Evolutionary conservation across 2,888 invertebrate species (phyloP).

Genomic region (Cryptophagus acutangulus): DNA sequence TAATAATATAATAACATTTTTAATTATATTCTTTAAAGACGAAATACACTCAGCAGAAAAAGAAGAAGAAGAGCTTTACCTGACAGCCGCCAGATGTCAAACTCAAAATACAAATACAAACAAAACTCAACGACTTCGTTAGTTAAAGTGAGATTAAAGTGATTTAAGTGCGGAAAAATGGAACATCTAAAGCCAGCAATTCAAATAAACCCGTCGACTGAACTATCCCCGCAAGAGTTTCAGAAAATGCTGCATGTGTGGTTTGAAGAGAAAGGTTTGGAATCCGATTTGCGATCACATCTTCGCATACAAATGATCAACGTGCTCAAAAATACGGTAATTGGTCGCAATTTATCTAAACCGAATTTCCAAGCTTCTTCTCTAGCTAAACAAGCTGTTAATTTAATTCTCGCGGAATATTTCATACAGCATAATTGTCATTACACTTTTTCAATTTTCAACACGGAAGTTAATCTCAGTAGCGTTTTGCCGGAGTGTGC

Average conservation of each 20-base stretch:
- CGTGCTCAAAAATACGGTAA: constrained; percentile 51
- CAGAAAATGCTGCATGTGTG: constrained; percentile 54
- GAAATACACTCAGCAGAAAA: no score
- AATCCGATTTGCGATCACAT: constrained; percentile 56
- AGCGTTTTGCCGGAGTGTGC: constrained; percentile 44
- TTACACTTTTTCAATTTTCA: constrained; percentile 57
- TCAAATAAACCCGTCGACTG: constrained; percentile 21
- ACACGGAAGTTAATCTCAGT: constrained; percentile 53
- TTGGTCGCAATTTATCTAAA: constrained; percentile 35
- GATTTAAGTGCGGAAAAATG: no score
- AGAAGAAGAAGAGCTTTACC: no score
- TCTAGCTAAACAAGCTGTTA: constrained; percentile 55
- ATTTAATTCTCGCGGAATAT: constrained; percentile 59
- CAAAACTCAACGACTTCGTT: no score
- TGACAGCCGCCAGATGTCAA: no score
- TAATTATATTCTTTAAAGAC: no score
- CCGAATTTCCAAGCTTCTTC: constrained; percentile 23
- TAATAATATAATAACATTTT: no score
- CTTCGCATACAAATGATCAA: constrained; percentile 57
- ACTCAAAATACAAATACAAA: no score
- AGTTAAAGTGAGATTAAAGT: no score
- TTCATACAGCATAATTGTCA: constrained; percentile 54
- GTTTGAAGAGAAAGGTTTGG: constrained; percentile 58
- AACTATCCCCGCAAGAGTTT: constrained; percentile 51
- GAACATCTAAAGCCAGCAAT: constrained; percentile 32